phyloP scores from a whole-genome alignment of 2,888 invertebrate genomes.

The Diaphora mendica region DNA sequence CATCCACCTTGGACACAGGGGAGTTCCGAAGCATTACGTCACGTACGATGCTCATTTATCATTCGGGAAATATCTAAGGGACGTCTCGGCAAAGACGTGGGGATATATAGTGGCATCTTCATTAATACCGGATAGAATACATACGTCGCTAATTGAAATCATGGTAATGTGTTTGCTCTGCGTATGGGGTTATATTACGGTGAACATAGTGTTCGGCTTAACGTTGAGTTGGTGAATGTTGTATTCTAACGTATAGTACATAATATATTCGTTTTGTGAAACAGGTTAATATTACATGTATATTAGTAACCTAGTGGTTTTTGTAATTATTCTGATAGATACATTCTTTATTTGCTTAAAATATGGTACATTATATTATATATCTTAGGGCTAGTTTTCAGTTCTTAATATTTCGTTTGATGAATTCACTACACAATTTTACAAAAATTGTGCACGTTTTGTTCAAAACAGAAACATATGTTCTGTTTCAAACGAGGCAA shows the following conservation, averaged over 20 bases:
- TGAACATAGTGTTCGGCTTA: background rate
- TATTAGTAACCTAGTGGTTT: background rate
- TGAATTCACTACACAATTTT: too few species aligned
- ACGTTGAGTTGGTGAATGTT: background rate
- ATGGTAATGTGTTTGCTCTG: constrained; percentile 48
- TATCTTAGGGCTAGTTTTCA: too few species aligned
- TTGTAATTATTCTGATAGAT: background rate
- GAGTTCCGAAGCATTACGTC: constrained; percentile 63
- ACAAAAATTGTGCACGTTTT: background rate
- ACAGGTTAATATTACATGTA: background rate
- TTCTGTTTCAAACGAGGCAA: background rate
- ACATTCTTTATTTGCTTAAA: too few species aligned
- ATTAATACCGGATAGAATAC: constrained; percentile 60
- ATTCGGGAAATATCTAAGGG: constrained; percentile 69
- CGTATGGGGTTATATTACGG: background rate
- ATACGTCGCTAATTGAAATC: constrained; percentile 59
- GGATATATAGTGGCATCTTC: constrained; percentile 55
- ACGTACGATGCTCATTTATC: constrained; percentile 72
- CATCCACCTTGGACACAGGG: constrained; percentile 54
- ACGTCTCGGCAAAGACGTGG: constrained; percentile 55
- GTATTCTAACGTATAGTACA: background rate
- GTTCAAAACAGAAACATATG: background rate
- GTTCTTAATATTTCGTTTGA: too few species aligned
- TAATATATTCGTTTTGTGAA: background rate
- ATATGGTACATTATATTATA: too few species aligned